Conservation (phyloP, 2,888 invertebrate genomes). For the Yponomeuta sedellus region DNA sequence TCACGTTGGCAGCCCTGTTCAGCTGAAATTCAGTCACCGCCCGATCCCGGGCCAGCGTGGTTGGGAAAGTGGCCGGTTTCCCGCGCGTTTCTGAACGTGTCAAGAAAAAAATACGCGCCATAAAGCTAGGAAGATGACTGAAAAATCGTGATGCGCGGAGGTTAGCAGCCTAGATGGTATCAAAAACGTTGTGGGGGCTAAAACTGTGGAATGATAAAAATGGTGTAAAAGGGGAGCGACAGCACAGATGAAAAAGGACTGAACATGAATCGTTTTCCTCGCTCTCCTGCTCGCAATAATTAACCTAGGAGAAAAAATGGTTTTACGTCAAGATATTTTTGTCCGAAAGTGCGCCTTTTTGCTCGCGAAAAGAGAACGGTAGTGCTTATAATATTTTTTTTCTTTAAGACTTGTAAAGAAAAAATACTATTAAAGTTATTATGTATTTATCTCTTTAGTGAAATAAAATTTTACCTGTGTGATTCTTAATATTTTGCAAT, state of each 20-base stretch:
- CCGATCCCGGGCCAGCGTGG: constrained; percentile 46
- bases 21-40: constrained; percentile 45
- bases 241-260: neutral
- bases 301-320: neutral
- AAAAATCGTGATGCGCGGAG: neutral
- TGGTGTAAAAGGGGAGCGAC: neutral
- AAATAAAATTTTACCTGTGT: neutral
- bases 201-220: neutral
- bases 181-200: neutral
- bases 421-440: neutral
- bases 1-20: constrained; percentile 12
- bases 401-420: neutral
- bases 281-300: neutral
- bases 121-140: neutral
- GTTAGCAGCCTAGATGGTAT: neutral
- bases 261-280: neutral
- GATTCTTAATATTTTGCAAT: neutral
- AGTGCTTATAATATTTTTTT: neutral
- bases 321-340: neutral
- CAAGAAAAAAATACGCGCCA: neutral
- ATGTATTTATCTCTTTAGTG: neutral
- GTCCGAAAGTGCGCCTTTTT: neutral
- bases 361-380: neutral
- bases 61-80: constrained; percentile 22
- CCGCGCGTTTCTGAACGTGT: neutral